Evolutionary conservation across 2,888 invertebrate species (phyloP), one percentile per base, ranked within the genome.

Genomic region (Meiosimyza decipiens): DNA sequence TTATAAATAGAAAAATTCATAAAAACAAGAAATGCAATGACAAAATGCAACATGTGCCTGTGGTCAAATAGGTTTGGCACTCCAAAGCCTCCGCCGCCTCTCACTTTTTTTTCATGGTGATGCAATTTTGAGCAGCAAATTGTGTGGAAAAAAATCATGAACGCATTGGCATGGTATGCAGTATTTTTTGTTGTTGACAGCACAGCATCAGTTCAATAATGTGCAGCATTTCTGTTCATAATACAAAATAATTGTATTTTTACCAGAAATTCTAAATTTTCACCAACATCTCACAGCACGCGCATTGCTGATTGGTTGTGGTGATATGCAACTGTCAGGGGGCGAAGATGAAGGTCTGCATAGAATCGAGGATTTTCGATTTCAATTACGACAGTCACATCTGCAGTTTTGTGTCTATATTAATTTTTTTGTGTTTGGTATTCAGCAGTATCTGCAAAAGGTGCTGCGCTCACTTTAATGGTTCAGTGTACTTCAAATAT

Each of bases 191-290:
- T 16, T 22, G 15, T 33, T 66, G 33, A 33, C 51, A 52, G 7
- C 52, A n/a, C n/a, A 64, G 65, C 22, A 51, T 52, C 65, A 3
- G 51, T 49, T 12, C 18, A 47, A 50, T 18, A 64, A 15, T 16
- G 40, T 9, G 63, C 11, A 7, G 62, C 28, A 28, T 51, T 33
- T 57, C 68, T 68, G 69, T 71, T 71, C 69, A 62, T 71, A 72
- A 72, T 66, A 72, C 66, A 50, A 72, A 74, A 74, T 72, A 74
- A 72, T 74, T 74, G 62, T 62, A 72, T 74, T 74, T 73, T 69
- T 57, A 67, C n/a, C 54, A 67, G 71, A 67, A 73, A 74, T 75
- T 74, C 77, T 76, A 76, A 77, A 77, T 77, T 75, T 76, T 74
- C 73, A 77, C 76, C 76, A 74, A 28, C 72, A 16, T 69, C 52